Evolutionary conservation across 2,888 invertebrate genomes (phyloP), one percentile per base, ranked within the genome.

Genomic region (Eilema sororculum): DNA sequence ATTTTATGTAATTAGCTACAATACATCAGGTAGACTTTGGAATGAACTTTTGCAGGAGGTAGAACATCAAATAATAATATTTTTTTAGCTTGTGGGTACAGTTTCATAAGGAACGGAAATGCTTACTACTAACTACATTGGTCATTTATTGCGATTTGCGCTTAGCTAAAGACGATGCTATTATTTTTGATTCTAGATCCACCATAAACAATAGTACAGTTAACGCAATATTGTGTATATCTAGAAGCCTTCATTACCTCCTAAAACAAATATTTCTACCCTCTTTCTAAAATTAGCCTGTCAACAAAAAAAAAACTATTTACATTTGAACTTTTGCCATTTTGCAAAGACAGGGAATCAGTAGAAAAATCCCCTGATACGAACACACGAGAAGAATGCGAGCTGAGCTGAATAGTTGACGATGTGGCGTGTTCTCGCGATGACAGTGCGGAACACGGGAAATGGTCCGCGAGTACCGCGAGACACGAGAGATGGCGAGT

Each of bases 361-460:
- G 69, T 33, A 30, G 65, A 74, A 74, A 79, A 78, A 82, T 75
- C 70, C 65, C 68, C 67, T 73, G 69, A 79, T 75, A 75, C 24
- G 72, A 74, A 76, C 71, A 78, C 69, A 76, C 37, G 64, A 72
- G 72, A 74, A 76, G 79, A 81, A 83, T 76, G 80, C 67, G 74
- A 60, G 71, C 37, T 16, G 52, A 74, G 71, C 74, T 79, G 79
- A 79, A 82, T 80, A 76, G 80, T 81, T 80, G 80, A 80, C 81
- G 83, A 74, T 77, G 83, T 80, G 83, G 81, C 85, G 82, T 83
- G 83, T 83, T 75, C 80, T 78, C 74, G 72, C 78, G 80, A 72
- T 80, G 87, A 84, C 84, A 82, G 80, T 76, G 78, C 78, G 79
- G 74, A 83, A 79, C 78, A 78, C 76, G 80, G 86, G 83, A 87